phyloP scores from a whole-genome alignment of 2,797 vertebrate species.

The Mionectes olivaceus region DNA sequence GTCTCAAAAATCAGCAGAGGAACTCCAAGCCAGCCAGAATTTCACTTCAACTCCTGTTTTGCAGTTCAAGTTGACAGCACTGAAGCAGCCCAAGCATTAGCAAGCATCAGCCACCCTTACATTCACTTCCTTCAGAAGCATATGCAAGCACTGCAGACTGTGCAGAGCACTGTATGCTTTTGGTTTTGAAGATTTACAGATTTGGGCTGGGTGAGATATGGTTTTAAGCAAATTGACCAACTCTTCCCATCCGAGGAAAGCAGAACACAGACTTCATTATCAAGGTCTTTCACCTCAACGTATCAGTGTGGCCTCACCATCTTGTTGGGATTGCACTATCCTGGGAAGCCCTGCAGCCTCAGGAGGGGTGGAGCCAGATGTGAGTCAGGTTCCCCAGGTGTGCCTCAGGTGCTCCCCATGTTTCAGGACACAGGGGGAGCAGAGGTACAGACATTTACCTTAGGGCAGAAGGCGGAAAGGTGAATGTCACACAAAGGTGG shows the following conservation, averaged over 20 bases:
- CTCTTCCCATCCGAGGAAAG: background rate
- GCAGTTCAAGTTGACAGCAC: background rate
- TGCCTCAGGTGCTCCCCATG: background rate
- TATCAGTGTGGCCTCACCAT: accelerated
- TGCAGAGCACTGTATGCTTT: background rate
- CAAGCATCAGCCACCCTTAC: background rate
- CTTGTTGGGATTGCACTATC: background rate
- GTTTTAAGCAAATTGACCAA: background rate
- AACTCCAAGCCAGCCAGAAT: constrained; percentile 29
- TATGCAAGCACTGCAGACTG: background rate
- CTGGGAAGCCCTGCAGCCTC: background rate
- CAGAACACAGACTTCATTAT: background rate
- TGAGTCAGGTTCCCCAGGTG: background rate
- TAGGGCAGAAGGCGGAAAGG: background rate
- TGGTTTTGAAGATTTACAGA: background rate
- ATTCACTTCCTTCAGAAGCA: background rate
- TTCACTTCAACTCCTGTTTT: constrained; percentile 46
- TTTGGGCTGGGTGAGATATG: background rate
- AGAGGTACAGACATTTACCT: accelerated
- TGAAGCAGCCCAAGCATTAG: background rate
- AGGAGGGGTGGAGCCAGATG: background rate
- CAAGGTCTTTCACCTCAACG: background rate
- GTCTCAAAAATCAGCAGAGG: constrained; percentile 32
- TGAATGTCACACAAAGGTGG: accelerated
- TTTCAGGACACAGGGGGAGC: background rate